phyloP scores from a whole-genome alignment of 2,113 vertebrate genomes.

The Sterna hirundo region DNA sequence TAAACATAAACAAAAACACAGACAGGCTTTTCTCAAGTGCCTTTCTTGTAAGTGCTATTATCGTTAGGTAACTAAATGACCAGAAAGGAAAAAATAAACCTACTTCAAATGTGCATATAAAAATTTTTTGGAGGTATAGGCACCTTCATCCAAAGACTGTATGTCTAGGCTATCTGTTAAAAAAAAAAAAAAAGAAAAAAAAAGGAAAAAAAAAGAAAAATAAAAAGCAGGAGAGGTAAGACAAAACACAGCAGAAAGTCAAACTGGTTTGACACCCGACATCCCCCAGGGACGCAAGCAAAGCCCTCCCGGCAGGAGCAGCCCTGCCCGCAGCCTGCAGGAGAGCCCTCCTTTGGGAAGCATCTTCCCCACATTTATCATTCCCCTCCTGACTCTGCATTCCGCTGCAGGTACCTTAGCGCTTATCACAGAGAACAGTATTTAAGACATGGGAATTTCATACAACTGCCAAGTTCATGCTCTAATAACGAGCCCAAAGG shows the following conservation, averaged over 20 bases:
- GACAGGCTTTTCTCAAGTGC: constrained; percentile 2
- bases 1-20: not conserved
- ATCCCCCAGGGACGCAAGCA: not conserved
- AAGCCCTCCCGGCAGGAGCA: not conserved
- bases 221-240: not conserved
- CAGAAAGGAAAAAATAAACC: not conserved
- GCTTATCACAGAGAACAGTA: not conserved
- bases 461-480: not conserved
- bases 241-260: constrained; percentile 13
- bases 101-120: not conserved
- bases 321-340: not conserved
- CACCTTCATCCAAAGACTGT: constrained; percentile 24
- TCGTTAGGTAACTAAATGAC: not conserved
- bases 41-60: not conserved
- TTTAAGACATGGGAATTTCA: not conserved
- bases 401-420: not conserved
- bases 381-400: not conserved
- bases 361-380: not conserved
- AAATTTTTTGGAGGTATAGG: constrained; percentile 2
- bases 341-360: not conserved
- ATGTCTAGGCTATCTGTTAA: not conserved
- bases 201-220: not conserved
- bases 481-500: not conserved
- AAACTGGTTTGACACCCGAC: not conserved
- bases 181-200: no score